Percentiles rank a stretch among this genome's conserved stretches.
These are phyloP conservation scores for Diplolepis rosae DNA, from an alignment of 2,888 invertebrate species.

Conservation along the genomic window DNA sequence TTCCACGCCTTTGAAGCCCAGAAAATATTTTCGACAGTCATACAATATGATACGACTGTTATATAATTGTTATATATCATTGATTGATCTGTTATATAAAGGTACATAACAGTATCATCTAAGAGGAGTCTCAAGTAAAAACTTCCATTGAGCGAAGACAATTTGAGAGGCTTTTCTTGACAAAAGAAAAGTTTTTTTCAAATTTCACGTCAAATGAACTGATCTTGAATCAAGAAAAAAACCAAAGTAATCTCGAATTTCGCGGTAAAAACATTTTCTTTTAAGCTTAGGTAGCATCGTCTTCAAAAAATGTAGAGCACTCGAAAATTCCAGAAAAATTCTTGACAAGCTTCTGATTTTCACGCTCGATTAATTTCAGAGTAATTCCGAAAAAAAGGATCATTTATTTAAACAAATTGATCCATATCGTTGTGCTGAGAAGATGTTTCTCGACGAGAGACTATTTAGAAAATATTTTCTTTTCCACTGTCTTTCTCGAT, in stretches of 20 bases:
- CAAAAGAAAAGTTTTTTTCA: background rate
- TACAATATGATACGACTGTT: constrained; percentile 28
- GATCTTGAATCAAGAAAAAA: background rate
- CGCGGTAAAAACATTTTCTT: background rate
- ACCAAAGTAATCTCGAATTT: background rate
- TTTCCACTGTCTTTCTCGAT: background rate
- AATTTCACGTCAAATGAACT: background rate
- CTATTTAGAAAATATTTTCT: background rate
- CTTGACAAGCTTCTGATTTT: constrained; percentile 7
- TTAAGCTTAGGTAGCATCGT: background rate
- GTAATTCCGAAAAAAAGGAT: background rate
- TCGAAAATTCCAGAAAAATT: background rate
- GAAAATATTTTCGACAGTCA: constrained; percentile 12
- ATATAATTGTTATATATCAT: constrained; percentile 8
- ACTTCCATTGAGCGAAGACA: constrained; percentile 8
- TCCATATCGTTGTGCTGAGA: constrained; percentile 17
- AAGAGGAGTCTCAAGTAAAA: background rate
- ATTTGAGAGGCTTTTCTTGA: background rate
- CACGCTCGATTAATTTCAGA: constrained; percentile 8
- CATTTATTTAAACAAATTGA: constrained; percentile 2
- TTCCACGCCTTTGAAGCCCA: background rate
- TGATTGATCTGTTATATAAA: constrained; percentile 15
- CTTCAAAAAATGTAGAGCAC: constrained; percentile 15
- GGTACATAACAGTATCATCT: background rate
- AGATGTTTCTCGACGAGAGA: constrained; percentile 9